Base-by-base conservation (phyloP, 1,140 invertebrate species). In the Leptestheria dahalacensis region DNA sequence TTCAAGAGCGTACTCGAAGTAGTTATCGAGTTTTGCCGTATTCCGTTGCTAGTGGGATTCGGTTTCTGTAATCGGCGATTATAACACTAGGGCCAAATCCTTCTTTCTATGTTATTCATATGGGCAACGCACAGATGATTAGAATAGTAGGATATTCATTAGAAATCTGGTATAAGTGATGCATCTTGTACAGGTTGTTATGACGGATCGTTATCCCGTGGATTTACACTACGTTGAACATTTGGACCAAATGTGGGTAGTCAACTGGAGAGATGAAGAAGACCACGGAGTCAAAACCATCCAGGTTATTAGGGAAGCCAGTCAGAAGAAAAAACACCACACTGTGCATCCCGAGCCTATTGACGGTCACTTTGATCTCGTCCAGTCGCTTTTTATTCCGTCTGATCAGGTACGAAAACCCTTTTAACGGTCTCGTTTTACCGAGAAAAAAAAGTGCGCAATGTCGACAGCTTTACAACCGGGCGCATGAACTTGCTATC, bases 311-410 rank as follows among this genome's bases (percentile, higher is more conserved):
- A 71, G 84, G 24, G 83, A 86, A 68, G 84, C 83, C 47, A 79
- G 80, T 15, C 80, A 86, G 68, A 84, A 84, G 68, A 76, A 79
- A 61, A 84, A 85, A 68, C 85, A 88, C 67, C 82, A 84, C 66
- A 82, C 83, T 0, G 83, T 88, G 1, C 85, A 88, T 68, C 84
- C 84, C 0, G 84, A 87, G 67, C 84, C 85, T 2, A 82, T 88
- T 28, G 83, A 86, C 66, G 83, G 84, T 4, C 82, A 85, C 67
- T 87, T 88, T 70, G 85, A 87, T 72, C 73, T 85, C 55, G 84
- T 88, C 18, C 73, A 79, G 62, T 79, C 81, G 60, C 70, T 88
- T 25, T 86, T 85, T 68, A 78, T 87, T 51, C 84, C 85, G 1
- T 77, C 80, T 10, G 66, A 69, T 25, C 76, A 77, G 70, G 77